These are phyloP conservation scores for Amblyteles armatorius DNA, from an alignment of 2,888 invertebrate genomes.

Conservation along the genomic window DNA sequence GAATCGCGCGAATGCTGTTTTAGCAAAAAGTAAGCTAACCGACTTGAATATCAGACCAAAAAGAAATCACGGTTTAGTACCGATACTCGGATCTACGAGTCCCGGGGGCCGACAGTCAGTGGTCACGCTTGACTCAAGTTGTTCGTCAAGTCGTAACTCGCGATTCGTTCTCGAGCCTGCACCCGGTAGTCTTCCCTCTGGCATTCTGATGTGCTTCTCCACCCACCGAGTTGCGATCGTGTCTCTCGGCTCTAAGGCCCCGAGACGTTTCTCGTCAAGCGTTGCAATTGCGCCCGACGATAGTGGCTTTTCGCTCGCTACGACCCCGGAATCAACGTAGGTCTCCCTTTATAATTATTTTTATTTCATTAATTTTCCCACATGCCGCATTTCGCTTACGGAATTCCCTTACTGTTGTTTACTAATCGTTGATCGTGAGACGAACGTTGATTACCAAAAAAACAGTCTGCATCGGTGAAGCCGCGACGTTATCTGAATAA, in stretches of 20 bases:
- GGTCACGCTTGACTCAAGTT: slow-evolving; percentile 43
- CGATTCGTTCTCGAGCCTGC: slow-evolving; percentile 65
- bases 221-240: slow-evolving; percentile 19
- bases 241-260: not conserved
- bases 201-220: slow-evolving; percentile 34
- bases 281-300: slow-evolving; percentile 10
- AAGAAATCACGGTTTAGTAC: not conserved
- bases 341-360: slow-evolving; percentile 5
- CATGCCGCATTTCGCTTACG: not conserved
- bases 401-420: not conserved
- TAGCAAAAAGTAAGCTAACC: no score
- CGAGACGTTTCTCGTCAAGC: slow-evolving; percentile 32
- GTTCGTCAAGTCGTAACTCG: slow-evolving; percentile 67
- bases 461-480: not conserved
- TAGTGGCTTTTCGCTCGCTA: not conserved
- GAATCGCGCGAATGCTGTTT: no score
- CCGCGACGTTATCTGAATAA: slow-evolving; percentile 1
- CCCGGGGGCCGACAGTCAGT: slow-evolving; percentile 43
- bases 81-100: slow-evolving; percentile 48
- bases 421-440: not conserved
- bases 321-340: not conserved
- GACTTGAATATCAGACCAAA: not conserved
- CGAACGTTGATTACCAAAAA: not conserved
- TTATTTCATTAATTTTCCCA: slow-evolving; percentile 17
- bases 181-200: slow-evolving; percentile 61